These are phyloP conservation scores for Lycophotia porphyrea DNA, from an alignment of 2,888 invertebrate species.

Conservation along the genomic window DNA sequence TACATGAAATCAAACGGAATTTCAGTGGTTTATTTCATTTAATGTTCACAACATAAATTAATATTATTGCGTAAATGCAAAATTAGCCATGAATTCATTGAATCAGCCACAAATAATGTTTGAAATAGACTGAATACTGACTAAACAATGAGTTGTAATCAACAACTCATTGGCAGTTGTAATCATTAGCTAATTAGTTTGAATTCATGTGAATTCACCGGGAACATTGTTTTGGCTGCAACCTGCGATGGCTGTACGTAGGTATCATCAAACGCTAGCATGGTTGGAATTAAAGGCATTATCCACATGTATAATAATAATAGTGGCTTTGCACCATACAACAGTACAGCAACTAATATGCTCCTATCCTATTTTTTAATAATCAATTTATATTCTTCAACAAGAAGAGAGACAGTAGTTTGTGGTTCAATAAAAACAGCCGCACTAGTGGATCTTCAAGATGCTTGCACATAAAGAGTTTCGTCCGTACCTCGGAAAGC, in stretches of 20 bases:
- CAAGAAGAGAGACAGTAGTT: too few relatives aligned
- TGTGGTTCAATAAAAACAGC: too few relatives aligned
- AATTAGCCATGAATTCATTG: background rate
- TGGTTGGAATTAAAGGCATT: background rate
- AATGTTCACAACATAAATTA: background rate
- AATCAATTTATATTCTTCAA: too few relatives aligned
- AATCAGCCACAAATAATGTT: conserved; percentile 1
- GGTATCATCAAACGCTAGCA: background rate
- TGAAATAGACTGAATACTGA: background rate
- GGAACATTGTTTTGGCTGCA: background rate
- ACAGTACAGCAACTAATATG: background rate
- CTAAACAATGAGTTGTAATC: background rate
- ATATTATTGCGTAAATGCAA: background rate
- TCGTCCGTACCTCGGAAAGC: too few relatives aligned
- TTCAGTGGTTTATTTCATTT: conserved; percentile 43
- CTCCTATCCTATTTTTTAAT: background rate
- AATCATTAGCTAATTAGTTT: conserved; percentile 9
- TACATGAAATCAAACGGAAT: background rate
- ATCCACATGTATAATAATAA: background rate
- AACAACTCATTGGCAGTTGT: too few relatives aligned
- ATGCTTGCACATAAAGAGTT: too few relatives aligned
- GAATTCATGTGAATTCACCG: conserved; percentile 4
- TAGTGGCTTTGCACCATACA: background rate
- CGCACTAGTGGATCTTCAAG: too few relatives aligned
- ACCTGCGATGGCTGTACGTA: background rate